A percentile compares a stretch with the other conserved stretches of the same genome.
phyloP scores from a whole-genome alignment of 2,888 invertebrate species.

The Lampropteryx suffumata region DNA sequence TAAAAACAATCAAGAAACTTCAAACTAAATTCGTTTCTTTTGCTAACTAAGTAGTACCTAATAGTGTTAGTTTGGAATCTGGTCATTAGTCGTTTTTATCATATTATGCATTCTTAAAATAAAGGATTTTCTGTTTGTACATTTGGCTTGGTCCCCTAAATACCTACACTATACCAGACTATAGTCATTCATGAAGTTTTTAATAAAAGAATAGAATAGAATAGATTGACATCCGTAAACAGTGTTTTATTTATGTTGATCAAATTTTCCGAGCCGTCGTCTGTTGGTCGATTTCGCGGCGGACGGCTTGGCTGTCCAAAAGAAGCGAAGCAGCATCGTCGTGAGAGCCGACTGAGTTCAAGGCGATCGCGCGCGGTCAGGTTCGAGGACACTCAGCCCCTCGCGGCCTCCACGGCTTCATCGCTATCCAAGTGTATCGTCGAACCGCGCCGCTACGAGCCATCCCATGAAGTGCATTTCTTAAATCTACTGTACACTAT shows the following conservation, averaged over 20 bases:
- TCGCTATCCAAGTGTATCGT: constrained; percentile 30
- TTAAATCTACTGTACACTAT: background rate
- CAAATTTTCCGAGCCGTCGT: constrained; percentile 47
- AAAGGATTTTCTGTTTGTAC: no score
- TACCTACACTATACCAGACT: no score
- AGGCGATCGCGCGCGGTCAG: constrained; percentile 81
- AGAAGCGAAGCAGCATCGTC: constrained; percentile 54
- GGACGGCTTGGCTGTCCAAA: constrained; percentile 41
- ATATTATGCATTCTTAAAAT: no score
- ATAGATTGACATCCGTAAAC: no score
- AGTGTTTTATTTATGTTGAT: constrained; percentile 1
- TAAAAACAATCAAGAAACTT: no score
- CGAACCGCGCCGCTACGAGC: constrained; percentile 8
- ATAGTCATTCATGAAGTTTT: no score
- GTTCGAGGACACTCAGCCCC: constrained; percentile 80
- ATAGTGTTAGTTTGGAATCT: no score
- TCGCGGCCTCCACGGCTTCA: constrained; percentile 63
- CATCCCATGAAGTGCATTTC: background rate
- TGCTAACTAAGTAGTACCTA: no score
- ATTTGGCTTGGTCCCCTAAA: no score
- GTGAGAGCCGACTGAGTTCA: constrained; percentile 76
- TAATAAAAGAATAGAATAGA: no score
- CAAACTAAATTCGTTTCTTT: no score
- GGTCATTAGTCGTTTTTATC: no score
- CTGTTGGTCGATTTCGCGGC: constrained; percentile 51